Base-by-base conservation (phyloP, 92 coral and sea anemone genomes). In the Ricordea florida region DNA sequence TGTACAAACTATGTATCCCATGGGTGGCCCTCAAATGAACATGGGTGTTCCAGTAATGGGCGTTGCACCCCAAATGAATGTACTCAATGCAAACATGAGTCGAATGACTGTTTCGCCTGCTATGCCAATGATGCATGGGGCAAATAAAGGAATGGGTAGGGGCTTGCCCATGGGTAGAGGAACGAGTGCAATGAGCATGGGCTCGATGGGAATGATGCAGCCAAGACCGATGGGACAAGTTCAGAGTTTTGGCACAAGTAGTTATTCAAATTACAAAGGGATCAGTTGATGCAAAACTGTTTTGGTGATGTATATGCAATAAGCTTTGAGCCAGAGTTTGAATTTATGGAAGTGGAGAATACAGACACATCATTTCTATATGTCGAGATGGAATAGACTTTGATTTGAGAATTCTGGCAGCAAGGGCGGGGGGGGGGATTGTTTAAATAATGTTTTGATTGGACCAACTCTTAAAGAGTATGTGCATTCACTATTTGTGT, bases 221-320 rank as follows among this genome's bases (percentile, higher is more conserved):
- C 58, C 84, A 17, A 53, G 85, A 31, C 84, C 84, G 9, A 78
- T 83, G 69, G 83, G 85, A 58, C 83, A 82, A 62, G 33, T 83
- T 17, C 93, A 83, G 70, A 72, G 80, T 78, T 87, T 91, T 76
- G 56, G 79, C 25, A 78, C 55, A 58, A 79, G 66, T 64, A 72
- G 70, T 40, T 90, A 81, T 74, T 47, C 92, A 61, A 77, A 80
- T 15, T 91, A 87, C 26, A 91, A 91, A 72, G 93, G 97, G 30
- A 53, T 91, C 14, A 91, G 97, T 83, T 91, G 89, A 83, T 72
- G 69, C 44, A 23, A 37, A 24, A 9, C n/a, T n/a, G n/a, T n/a
- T n/a, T n/a, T n/a, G n/a, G n/a, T n/a, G n/a, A n/a, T n/a, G n/a
- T n/a, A n/a, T n/a, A n/a, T n/a, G n/a, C n/a, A n/a, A n/a, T n/a